Conservation (phyloP, 2,113 vertebrate genomes). For the Ptilonorhynchus violaceus region DNA sequence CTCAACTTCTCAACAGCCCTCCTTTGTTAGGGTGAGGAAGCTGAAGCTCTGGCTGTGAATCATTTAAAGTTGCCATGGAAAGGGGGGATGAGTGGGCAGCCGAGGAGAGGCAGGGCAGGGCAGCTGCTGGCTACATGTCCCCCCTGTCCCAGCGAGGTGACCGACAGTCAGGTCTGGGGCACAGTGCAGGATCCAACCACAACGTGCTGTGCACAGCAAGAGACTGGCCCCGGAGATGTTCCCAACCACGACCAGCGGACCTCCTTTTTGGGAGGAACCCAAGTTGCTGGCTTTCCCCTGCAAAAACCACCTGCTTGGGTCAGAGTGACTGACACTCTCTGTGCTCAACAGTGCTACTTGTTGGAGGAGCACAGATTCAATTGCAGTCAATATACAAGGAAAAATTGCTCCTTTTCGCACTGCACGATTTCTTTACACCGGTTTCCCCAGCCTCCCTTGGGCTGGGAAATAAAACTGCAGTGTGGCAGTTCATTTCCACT, state of each 20-base stretch:
- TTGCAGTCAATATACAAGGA: fast-evolving
- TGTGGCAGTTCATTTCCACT: background rate
- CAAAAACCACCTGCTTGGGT: background rate
- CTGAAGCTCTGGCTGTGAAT: background rate
- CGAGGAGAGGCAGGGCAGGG: background rate
- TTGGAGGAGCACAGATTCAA: background rate
- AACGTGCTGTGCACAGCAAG: background rate
- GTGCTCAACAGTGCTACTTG: fast-evolving
- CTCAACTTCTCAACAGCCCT: background rate
- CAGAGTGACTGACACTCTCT: background rate
- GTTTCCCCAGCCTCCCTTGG: background rate
- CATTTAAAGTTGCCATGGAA: background rate
- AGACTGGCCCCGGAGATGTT: background rate
- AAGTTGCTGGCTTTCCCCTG: background rate
- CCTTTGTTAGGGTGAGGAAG: background rate
- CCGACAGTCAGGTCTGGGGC: background rate
- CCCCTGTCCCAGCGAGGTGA: background rate
- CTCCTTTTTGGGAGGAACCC: background rate
- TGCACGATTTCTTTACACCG: background rate
- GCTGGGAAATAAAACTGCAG: background rate
- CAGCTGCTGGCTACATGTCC: background rate
- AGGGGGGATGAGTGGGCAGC: background rate
- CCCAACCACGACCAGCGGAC: background rate
- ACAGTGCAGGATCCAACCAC: background rate
- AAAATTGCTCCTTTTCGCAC: background rate